Conservation (phyloP, 2,113 vertebrate genomes). For the Mormyrus iriodes region DNA sequence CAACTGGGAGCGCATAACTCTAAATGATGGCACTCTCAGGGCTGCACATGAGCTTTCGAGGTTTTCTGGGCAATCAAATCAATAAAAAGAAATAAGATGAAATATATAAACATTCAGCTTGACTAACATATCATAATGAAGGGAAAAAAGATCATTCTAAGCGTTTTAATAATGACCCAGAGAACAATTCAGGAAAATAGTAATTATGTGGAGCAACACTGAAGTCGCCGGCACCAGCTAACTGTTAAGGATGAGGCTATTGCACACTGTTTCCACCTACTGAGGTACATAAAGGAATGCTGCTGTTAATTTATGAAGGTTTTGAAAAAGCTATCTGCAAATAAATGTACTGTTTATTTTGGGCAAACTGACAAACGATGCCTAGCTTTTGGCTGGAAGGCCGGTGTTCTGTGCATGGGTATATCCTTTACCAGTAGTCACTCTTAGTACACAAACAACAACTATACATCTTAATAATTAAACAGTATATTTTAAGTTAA, state of each 20-base stretch:
- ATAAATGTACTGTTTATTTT: neutral
- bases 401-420: neutral
- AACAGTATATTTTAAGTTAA: neutral
- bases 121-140: neutral
- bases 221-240: neutral
- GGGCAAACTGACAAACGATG: neutral
- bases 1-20: neutral
- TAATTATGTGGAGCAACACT: neutral
- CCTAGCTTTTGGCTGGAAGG: neutral
- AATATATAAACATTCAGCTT: neutral
- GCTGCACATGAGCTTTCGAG: neutral
- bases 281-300: neutral
- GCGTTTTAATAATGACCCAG: neutral
- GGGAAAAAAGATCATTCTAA: neutral
- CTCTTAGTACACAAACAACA: neutral
- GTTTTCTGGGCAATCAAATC: neutral
- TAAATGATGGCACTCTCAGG: neutral
- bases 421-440: neutral
- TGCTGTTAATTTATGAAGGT: neutral
- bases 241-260: neutral
- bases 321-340: neutral
- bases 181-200: neutral
- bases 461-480: neutral
- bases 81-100: neutral
- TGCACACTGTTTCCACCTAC: neutral